phyloP scores from a whole-genome alignment of 2,888 invertebrate species.

The Dicyrtoma fusca region DNA sequence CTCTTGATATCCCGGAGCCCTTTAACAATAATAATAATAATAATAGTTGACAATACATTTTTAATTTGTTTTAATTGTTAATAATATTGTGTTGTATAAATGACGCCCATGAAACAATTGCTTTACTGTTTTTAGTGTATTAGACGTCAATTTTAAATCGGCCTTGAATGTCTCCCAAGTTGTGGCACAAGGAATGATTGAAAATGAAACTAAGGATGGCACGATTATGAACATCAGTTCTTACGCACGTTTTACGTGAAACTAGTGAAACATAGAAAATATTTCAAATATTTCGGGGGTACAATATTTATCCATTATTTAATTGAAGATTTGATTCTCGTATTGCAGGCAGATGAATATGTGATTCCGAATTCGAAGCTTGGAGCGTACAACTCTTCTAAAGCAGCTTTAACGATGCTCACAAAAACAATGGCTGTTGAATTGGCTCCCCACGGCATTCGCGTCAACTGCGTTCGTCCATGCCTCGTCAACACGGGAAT shows the following conservation, averaged over 20 bases:
- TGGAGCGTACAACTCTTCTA: neutral
- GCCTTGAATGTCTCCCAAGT: neutral
- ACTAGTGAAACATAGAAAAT: neutral
- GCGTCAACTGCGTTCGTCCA: constrained; percentile 1
- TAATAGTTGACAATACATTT: no score
- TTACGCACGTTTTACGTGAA: no score
- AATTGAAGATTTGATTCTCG: neutral
- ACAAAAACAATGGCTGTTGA: neutral
- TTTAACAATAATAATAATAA: no score
- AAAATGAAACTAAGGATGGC: neutral
- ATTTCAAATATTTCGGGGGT: neutral
- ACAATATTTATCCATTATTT: neutral
- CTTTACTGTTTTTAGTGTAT: no score
- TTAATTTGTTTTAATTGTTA: no score
- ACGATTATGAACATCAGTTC: constrained; percentile 4
- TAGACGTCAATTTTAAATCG: neutral
- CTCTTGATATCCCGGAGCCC: no score
- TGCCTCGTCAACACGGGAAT: neutral
- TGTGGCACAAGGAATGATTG: neutral
- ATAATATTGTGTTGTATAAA: no score
- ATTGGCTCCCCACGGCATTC: neutral
- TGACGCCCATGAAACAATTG: no score
- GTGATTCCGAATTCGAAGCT: neutral
- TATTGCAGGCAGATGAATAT: neutral
- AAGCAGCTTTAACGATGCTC: constrained; percentile 1